Percentiles rank a stretch among this genome's conserved stretches.
Evolutionary conservation across 2,888 invertebrate genomes (phyloP).

Genomic region (Hemicrepidius hirtus): DNA sequence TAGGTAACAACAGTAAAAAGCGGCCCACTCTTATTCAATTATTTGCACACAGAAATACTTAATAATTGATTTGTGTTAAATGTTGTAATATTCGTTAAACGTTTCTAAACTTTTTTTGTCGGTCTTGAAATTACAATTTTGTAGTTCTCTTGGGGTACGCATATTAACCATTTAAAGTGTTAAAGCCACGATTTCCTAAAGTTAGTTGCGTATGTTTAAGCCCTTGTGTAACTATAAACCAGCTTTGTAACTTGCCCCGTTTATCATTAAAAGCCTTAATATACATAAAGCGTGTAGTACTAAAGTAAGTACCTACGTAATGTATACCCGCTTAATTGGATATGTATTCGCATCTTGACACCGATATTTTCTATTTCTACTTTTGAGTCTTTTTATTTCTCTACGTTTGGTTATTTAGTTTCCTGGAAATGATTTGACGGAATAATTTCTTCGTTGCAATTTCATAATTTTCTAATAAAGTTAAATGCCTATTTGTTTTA

Average conservation of each 20-base stretch:
- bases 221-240: slow-evolving; percentile 57
- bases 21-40: too few species aligned
- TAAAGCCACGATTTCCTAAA: slow-evolving; percentile 48
- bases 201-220: slow-evolving; percentile 52
- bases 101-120: too few species aligned
- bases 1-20: too few species aligned
- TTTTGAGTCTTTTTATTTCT: too few species aligned
- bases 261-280: slow-evolving; percentile 54
- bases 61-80: too few species aligned
- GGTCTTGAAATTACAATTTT: background rate
- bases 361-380: background rate
- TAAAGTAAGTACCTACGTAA: slow-evolving; percentile 38
- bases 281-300: slow-evolving; percentile 47
- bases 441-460: slow-evolving; percentile 23
- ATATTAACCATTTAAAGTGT: slow-evolving; percentile 44
- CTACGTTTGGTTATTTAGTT: slow-evolving; percentile 16
- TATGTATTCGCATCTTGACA: background rate
- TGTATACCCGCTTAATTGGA: slow-evolving; percentile 32
- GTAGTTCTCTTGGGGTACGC: slow-evolving; percentile 5
- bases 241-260: slow-evolving; percentile 55
- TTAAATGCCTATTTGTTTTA: slow-evolving; percentile 12
- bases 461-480: slow-evolving; percentile 28
- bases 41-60: too few species aligned
- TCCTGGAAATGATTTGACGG: slow-evolving; percentile 19
- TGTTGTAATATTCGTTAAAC: too few species aligned